phyloP scores from a whole-genome alignment of 2,888 invertebrate species.

The Tortricodes alternella region DNA sequence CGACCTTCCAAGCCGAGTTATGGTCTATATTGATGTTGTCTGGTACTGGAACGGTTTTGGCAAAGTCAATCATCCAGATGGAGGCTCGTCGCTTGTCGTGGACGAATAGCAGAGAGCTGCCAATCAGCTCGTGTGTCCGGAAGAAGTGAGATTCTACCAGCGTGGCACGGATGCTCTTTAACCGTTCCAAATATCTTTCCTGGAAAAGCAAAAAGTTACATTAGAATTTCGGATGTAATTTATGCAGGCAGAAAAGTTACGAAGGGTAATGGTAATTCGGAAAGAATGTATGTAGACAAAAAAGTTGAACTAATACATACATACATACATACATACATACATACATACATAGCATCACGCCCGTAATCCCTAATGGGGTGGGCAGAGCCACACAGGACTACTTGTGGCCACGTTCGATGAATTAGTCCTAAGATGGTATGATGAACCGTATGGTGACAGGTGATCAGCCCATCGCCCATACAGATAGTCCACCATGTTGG shows the following conservation, averaged over 20 bases:
- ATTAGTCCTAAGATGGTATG: too few species aligned
- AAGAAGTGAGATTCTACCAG: slow-evolving; percentile 95
- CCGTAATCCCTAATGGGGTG: too few species aligned
- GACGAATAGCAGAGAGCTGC: slow-evolving; percentile 96
- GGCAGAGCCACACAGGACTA: too few species aligned
- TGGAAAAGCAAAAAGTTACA: slow-evolving; percentile 66
- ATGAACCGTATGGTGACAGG: too few species aligned
- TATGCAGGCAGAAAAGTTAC: slow-evolving; percentile 1
- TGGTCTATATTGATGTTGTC: slow-evolving; percentile 89
- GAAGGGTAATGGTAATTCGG: background rate
- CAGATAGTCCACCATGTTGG: too few species aligned
- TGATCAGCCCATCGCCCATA: too few species aligned
- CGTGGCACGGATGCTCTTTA: slow-evolving; percentile 92
- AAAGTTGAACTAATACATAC: too few species aligned
- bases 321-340: too few species aligned
- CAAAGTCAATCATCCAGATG: slow-evolving; percentile 99
- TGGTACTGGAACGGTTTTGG: slow-evolving; percentile 94
- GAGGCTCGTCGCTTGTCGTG: slow-evolving; percentile 94
- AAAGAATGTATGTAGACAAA: background rate
- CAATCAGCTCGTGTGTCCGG: slow-evolving; percentile 95
- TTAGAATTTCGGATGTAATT: slow-evolving; percentile 7
- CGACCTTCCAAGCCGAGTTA: slow-evolving; percentile 93
- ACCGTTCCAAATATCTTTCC: slow-evolving; percentile 92
- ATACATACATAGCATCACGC: too few species aligned
- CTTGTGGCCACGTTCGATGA: too few species aligned